These are phyloP conservation scores for Malacoraja senta DNA, from an alignment of 2,797 vertebrate genomes.

Conservation along the genomic window DNA sequence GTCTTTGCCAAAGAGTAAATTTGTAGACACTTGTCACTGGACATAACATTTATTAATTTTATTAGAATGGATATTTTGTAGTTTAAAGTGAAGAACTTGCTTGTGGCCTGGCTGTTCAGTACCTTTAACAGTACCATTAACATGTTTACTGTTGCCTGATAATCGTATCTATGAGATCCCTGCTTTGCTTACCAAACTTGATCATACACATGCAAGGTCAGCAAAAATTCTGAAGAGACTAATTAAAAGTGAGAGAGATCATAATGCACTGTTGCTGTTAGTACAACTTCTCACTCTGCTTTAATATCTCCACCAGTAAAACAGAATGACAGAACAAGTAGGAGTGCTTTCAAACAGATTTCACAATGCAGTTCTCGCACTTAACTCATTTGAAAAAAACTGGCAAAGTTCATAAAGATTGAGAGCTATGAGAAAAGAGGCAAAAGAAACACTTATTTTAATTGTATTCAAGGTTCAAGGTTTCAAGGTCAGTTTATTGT, in stretches of 20 bases:
- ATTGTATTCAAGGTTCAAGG: neutral
- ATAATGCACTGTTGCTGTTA: neutral
- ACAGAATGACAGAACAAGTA: neutral
- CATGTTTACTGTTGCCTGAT: neutral
- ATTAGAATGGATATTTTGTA: neutral
- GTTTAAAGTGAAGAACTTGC: neutral
- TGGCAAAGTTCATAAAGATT: neutral
- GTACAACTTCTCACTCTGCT: neutral
- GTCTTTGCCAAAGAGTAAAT: neutral
- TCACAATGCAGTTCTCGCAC: neutral
- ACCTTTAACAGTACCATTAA: neutral
- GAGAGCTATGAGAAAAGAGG: neutral
- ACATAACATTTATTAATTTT: neutral
- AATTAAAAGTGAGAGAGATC: neutral
- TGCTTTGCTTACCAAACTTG: neutral
- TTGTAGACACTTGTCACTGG: neutral
- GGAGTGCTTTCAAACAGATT: neutral
- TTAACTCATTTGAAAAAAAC: neutral
- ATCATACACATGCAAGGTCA: neutral
- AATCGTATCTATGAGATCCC: neutral
- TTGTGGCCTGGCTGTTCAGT: neutral
- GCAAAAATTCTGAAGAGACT: neutral
- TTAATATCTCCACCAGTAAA: neutral
- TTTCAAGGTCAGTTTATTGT: no score
- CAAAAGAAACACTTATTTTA: neutral